Conservation (phyloP, 2,113 vertebrate genomes). For the Hypocryptadius cinnamomeus region DNA sequence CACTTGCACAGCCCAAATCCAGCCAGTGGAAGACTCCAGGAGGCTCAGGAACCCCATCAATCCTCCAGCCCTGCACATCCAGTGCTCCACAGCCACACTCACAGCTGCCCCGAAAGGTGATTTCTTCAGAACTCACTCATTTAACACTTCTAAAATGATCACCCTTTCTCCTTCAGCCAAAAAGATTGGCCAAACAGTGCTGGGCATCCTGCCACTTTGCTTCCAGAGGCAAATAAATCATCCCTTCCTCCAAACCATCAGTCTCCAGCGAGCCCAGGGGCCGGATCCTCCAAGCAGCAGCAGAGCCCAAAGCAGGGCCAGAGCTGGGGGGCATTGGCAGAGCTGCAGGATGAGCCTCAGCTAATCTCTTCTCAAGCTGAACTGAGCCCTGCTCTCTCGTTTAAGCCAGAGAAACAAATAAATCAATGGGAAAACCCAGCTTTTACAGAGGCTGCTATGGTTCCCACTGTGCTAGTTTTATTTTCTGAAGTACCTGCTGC, state of each 20-base stretch:
- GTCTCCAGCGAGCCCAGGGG: fast-evolving
- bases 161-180: not conserved
- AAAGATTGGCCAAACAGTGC: not conserved
- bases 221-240: not conserved
- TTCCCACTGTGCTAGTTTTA: slow-evolving; percentile 27
- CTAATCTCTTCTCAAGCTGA: not conserved
- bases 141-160: not conserved
- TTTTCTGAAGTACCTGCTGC: slow-evolving; percentile 35
- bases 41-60: not conserved
- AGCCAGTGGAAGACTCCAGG: not conserved
- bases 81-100: not conserved
- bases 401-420: slow-evolving; percentile 9
- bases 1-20: not conserved
- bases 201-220: not conserved
- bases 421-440: not conserved
- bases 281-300: not conserved
- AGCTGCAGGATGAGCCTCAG: not conserved
- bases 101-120: not conserved
- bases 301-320: not conserved
- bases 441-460: not conserved
- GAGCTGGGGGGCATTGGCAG: not conserved
- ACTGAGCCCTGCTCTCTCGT: not conserved
- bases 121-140: not conserved
- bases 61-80: not conserved
- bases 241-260: not conserved